Evolutionary conservation across 2,113 vertebrate genomes (phyloP).

Genomic region (Chlorodrepanis virens): DNA sequence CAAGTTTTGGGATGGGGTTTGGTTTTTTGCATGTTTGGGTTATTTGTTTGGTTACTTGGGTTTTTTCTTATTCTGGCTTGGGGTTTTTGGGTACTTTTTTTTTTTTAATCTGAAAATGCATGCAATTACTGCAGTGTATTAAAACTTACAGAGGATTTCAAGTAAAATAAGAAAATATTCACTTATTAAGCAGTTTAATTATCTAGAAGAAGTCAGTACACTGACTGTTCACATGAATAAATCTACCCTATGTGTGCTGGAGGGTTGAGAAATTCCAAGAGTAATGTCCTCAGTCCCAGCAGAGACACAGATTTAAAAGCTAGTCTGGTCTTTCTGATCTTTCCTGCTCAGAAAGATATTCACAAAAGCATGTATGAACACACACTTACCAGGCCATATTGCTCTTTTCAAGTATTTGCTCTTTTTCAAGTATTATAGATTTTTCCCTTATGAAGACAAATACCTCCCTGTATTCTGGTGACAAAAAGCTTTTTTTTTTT

Average conservation of each 20-base stretch:
- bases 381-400: not conserved
- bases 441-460: not conserved
- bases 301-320: not conserved
- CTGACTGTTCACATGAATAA: not conserved
- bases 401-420: not conserved
- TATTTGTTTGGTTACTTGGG: not conserved
- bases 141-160: not conserved
- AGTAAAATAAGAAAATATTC: not conserved
- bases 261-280: not conserved
- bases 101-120: not conserved
- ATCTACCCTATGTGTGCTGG: not conserved
- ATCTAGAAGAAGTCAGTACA: not conserved
- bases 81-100: not conserved
- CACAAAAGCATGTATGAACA: not conserved
- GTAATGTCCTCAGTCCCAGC: not conserved
- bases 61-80: not conserved
- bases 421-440: not conserved
- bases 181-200: not conserved
- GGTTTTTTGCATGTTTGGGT: fast-evolving
- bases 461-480: not conserved
- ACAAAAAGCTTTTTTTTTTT: not conserved
- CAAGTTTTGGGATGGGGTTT: not conserved
- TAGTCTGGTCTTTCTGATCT: not conserved
- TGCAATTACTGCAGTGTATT: not conserved
- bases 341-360: not conserved